Conservation (phyloP, 2,113 vertebrate genomes). For the Nerophis lumbriciformis region DNA sequence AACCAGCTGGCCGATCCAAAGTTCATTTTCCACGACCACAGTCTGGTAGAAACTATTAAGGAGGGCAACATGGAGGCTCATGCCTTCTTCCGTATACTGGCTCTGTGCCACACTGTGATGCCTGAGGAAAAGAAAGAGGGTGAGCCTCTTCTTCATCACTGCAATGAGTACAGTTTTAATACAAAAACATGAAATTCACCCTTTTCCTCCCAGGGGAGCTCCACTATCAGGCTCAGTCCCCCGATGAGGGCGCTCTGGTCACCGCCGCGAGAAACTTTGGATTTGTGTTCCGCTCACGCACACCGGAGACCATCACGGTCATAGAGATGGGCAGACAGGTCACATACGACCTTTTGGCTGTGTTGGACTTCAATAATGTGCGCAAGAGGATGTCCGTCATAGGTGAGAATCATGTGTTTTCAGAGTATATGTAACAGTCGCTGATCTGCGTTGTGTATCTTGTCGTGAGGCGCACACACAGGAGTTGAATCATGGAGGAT, state of each 20-base stretch:
- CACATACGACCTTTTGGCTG: slow-evolving; percentile 81
- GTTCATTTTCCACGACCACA: slow-evolving; percentile 86
- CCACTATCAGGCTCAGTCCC: slow-evolving; percentile 92
- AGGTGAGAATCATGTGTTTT: slow-evolving; percentile 55
- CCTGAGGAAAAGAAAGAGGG: slow-evolving; percentile 86
- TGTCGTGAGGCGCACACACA: no score
- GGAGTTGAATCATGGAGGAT: no score
- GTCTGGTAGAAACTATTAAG: slow-evolving; percentile 78
- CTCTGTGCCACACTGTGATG: slow-evolving; percentile 93
- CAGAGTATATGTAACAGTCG: no score
- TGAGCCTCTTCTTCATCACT: slow-evolving; percentile 51
- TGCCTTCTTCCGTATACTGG: slow-evolving; percentile 85
- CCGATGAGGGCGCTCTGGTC: slow-evolving; percentile 92
- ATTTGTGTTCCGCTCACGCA: slow-evolving; percentile 87
- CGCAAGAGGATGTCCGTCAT: slow-evolving; percentile 97
- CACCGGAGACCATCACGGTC: slow-evolving; percentile 79
- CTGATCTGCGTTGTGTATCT: no score
- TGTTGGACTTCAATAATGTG: slow-evolving; percentile 91
- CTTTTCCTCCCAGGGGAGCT: slow-evolving; percentile 72
- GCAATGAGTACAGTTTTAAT: neutral
- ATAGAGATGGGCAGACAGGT: slow-evolving; percentile 80
- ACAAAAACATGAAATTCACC: neutral
- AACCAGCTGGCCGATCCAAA: slow-evolving; percentile 82
- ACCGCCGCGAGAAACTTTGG: slow-evolving; percentile 93
- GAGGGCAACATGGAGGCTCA: slow-evolving; percentile 59